Evolutionary conservation across 2,888 invertebrate genomes (phyloP).

Genomic region (Ormia ochracea): DNA sequence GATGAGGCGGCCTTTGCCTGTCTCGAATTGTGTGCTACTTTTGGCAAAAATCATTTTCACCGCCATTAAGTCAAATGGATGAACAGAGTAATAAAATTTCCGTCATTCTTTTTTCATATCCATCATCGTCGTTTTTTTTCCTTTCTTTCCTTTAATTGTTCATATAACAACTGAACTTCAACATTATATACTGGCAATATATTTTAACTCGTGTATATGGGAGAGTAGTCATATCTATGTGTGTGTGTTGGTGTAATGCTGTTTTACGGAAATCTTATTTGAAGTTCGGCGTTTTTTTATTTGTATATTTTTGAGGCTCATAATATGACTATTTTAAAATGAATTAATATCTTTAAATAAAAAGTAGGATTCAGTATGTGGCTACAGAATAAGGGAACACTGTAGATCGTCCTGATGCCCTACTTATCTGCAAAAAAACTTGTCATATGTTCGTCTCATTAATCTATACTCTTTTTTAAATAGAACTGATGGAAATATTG

Average conservation of each 20-base stretch:
- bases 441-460: too few relatives aligned
- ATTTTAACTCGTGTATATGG: background rate
- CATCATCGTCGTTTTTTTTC: constrained; percentile 61
- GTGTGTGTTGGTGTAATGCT: background rate
- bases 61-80: constrained; percentile 75
- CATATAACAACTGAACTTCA: constrained; percentile 58
- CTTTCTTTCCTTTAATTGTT: constrained; percentile 65
- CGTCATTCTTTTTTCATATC: constrained; percentile 60
- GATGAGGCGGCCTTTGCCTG: background rate
- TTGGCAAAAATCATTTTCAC: constrained; percentile 69
- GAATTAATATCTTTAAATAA: constrained; percentile 46
- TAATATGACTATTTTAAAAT: constrained; percentile 47
- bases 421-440: background rate
- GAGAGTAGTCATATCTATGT: background rate
- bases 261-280: constrained; percentile 31
- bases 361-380: background rate
- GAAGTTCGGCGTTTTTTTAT: background rate
- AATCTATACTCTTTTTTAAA: too few relatives aligned
- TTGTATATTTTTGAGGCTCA: background rate
- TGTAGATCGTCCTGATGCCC: constrained; percentile 7
- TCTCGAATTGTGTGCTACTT: constrained; percentile 38
- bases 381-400: background rate
- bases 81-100: constrained; percentile 73
- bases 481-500: too few relatives aligned
- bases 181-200: constrained; percentile 13